A percentile compares a stretch with the other conserved stretches of the same genome.
phyloP scores from a whole-genome alignment of 23 tunicate species.

The Trididemnum nubilum region DNA sequence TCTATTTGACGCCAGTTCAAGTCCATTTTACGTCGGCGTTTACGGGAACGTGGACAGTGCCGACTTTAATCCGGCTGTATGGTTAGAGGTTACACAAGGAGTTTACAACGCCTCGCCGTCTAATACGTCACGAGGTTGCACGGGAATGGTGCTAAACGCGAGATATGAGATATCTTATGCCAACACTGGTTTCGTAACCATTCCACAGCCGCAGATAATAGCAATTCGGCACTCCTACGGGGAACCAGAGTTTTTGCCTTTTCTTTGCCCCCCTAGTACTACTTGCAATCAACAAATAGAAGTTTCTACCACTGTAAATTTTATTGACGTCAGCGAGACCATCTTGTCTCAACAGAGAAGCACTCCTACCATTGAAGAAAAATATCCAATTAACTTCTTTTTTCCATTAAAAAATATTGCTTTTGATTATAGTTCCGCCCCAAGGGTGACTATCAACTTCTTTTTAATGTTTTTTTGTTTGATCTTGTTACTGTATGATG shows the following conservation, averaged over 20 bases:
- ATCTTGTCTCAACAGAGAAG: slow-evolving; percentile 31
- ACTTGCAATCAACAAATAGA: slow-evolving; percentile 51
- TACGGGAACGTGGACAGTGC: slow-evolving; percentile 40
- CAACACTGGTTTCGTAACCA: slow-evolving; percentile 51
- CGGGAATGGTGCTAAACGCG: slow-evolving; percentile 16
- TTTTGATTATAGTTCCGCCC: no score
- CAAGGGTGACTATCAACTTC: no score
- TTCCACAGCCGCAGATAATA: slow-evolving; percentile 63
- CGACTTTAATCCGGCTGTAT: neutral
- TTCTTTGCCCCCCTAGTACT: slow-evolving; percentile 2
- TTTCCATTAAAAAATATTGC: slow-evolving; percentile 49
- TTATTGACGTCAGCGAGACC: slow-evolving; percentile 57
- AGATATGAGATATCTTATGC: slow-evolving; percentile 46
- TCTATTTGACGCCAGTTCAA: neutral
- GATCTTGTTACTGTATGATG: no score
- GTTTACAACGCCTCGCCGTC: neutral
- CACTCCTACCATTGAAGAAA: slow-evolving; percentile 48
- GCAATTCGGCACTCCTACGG: slow-evolving; percentile 35
- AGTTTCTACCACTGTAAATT: slow-evolving; percentile 55
- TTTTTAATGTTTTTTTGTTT: no score
- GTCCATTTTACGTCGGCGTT: slow-evolving; percentile 16
- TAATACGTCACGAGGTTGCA: slow-evolving; percentile 14
- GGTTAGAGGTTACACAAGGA: neutral
- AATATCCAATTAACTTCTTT: slow-evolving; percentile 63
- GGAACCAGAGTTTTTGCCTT: slow-evolving; percentile 20